A percentile compares a stretch with the other conserved stretches of the same genome.
phyloP scores from a whole-genome alignment of 2,797 vertebrate species.

The Diplodus puntazzo region DNA sequence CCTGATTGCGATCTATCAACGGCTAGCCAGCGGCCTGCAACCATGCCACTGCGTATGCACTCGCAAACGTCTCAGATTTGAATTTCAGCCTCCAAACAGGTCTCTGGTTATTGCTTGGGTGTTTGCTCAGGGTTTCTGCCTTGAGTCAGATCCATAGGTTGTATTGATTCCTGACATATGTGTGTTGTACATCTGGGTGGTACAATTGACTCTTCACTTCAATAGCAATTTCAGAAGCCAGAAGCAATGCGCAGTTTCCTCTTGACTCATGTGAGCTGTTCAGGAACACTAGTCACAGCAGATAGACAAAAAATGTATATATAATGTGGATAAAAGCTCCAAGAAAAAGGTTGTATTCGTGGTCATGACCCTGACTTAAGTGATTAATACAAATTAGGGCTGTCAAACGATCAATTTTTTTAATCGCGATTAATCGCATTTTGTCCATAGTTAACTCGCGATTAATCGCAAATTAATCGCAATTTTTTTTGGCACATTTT shows the following conservation, averaged over 20 bases:
- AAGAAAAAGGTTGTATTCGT: background rate
- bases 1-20: slow-evolving; percentile 71
- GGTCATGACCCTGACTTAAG: background rate
- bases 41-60: slow-evolving; percentile 21
- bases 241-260: slow-evolving; percentile 6
- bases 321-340: background rate
- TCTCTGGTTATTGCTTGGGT: slow-evolving; percentile 20
- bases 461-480: no score
- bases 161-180: slow-evolving; percentile 48
- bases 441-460: no score
- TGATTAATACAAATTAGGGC: no score
- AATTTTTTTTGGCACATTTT: no score
- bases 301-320: background rate
- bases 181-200: background rate
- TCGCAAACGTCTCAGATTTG: slow-evolving; percentile 16
- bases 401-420: no score
- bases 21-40: slow-evolving; percentile 30
- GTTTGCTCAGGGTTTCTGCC: slow-evolving; percentile 6
- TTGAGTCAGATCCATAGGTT: slow-evolving; percentile 34
- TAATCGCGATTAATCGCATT: no score
- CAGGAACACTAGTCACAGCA: no score
- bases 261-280: background rate
- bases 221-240: slow-evolving; percentile 40
- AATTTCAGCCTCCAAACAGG: slow-evolving; percentile 43
- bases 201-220: slow-evolving; percentile 47